A percentile compares a stretch with the other conserved stretches of the same genome.
These are phyloP conservation scores for Schizopygopsis pylzovi DNA, from an alignment of 2,797 vertebrate species.

Conservation along the genomic window DNA sequence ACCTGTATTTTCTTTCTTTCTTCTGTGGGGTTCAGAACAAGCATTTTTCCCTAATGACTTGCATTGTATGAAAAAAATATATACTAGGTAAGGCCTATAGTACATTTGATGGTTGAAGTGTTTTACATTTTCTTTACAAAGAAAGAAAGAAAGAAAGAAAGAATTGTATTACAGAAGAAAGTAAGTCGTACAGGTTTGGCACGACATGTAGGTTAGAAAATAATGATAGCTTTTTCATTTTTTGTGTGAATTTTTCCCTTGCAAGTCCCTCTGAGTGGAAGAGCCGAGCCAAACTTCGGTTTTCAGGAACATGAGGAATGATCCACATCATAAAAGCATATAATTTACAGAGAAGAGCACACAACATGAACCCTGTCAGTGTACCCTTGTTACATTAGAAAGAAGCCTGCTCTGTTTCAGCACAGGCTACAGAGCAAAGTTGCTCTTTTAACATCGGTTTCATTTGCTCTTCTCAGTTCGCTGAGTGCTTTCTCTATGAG, in stretches of 20 bases:
- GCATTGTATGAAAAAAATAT: background rate
- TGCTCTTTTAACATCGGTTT: constrained; percentile 49
- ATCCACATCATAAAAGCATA: constrained; percentile 32
- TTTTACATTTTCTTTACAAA: background rate
- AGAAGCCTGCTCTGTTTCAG: constrained; percentile 44
- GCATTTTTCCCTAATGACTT: background rate
- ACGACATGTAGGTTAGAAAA: background rate
- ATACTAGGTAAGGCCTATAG: background rate
- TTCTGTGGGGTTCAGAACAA: background rate
- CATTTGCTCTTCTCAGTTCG: constrained; percentile 40
- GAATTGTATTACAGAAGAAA: background rate
- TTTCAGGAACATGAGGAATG: constrained; percentile 42
- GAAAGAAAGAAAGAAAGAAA: background rate
- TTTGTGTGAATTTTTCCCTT: background rate
- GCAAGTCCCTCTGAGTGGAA: constrained; percentile 15
- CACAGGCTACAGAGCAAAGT: constrained; percentile 43
- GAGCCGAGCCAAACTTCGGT: constrained; percentile 18
- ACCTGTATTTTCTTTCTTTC: background rate
- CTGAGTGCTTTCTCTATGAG: constrained; percentile 51
- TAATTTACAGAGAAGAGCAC: constrained; percentile 41
- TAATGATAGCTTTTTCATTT: background rate
- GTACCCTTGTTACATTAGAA: constrained; percentile 48
- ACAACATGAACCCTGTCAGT: constrained; percentile 43
- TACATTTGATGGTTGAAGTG: background rate
- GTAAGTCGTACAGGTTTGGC: background rate